These are phyloP conservation scores for Xenops minutus DNA, from an alignment of 2,797 vertebrate genomes.

Conservation along the genomic window DNA sequence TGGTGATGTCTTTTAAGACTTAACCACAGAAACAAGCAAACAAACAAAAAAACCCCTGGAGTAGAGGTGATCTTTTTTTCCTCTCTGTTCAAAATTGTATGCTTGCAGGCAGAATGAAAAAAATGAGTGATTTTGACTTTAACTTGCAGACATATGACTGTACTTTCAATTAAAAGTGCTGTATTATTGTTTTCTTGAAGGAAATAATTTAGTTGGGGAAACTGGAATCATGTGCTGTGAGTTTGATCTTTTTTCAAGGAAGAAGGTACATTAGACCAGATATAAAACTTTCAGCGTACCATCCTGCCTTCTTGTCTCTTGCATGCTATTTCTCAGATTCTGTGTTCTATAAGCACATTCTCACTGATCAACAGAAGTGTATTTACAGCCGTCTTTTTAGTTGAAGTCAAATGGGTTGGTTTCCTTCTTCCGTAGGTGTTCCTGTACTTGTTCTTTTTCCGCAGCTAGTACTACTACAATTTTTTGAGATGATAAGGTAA, in stretches of 20 bases:
- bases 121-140: neutral
- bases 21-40: neutral
- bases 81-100: neutral
- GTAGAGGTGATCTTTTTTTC: neutral
- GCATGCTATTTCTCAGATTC: neutral
- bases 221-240: neutral
- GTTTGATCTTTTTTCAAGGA: neutral
- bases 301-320: neutral
- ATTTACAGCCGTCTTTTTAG: neutral
- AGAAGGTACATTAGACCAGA: neutral
- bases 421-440: neutral
- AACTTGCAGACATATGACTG: neutral
- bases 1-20: neutral
- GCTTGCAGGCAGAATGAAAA: neutral
- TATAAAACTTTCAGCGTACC: neutral
- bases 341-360: neutral
- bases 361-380: neutral
- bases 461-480: neutral
- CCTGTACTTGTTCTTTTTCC: neutral
- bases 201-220: conserved; percentile 40
- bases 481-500: neutral
- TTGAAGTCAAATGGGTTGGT: neutral
- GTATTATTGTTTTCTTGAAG: neutral
- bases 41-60: neutral
- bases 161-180: conserved; percentile 54